Evolutionary conservation across 2,113 vertebrate species (phyloP), one percentile per base, ranked within the genome.

Genomic region (Vulpes vulpes): DNA sequence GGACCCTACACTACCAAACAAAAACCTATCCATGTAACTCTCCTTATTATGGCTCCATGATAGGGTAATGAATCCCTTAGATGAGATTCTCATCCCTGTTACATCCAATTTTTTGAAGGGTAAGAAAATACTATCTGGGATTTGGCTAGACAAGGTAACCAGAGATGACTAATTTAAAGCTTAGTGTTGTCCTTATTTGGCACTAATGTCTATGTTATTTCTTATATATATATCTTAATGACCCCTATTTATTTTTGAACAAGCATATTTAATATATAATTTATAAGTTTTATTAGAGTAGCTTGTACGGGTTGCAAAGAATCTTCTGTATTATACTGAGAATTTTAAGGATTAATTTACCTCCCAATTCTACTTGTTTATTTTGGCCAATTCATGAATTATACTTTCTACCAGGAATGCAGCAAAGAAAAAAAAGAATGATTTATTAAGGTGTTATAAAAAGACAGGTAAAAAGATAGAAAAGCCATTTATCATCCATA

Each of bases 131-230:
- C 11, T 11, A 4, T 69, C 59, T 76, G 43, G 25, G 20, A 94
- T 94, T 91, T 85, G 19, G 14, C 57, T 35, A 30, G 35, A 79
- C n/a, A 53, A 76, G 9, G 23, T 89, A 22, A 35, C 20, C 25
- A 89, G 43, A 94, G 23, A 85, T 11, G 27, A 92, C 35, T 74
- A 57, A 82, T 90, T 89, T 59, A 81, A 94, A 94, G 89, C 38
- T 85, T 35, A 59, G 20, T 59, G 3, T 80, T 55, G 11, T 74
- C 38, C 78, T 2, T 71, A 64, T 92, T 95, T 89, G 30, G 11
- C 55, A 76, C 4, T 78, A 51, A 92, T 55, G 6, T 85, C 9
- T 80, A 65, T 57, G 78, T 91, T 94, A 20, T 81, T 15, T 59
- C 10, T 83, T 38, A 76, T 9, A 71, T 65, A 89, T 81, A 23